Conservation (phyloP, 2,113 vertebrate species). For the Hemiscyllium ocellatum region DNA sequence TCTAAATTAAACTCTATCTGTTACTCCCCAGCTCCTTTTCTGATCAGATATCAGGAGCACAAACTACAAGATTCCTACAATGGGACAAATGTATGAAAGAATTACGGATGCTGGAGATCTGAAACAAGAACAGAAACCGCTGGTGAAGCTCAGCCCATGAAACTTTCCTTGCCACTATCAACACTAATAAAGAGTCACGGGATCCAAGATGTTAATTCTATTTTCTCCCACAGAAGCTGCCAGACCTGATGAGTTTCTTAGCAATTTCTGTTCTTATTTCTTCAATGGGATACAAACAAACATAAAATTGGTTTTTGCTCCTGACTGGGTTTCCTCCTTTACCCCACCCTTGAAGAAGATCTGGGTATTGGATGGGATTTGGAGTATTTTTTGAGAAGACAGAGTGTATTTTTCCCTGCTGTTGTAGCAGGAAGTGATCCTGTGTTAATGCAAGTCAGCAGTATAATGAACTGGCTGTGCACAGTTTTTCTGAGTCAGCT, state of each 20-base stretch:
- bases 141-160: no score
- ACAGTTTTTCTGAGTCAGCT: no score
- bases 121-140: no score
- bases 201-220: no score
- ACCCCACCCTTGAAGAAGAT: not conserved
- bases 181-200: no score
- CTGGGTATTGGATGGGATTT: not conserved
- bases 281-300: not conserved
- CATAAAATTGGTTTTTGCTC: not conserved
- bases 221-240: no score
- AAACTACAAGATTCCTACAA: not conserved
- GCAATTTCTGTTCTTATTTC: not conserved
- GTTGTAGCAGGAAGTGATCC: not conserved
- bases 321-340: not conserved
- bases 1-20: no score
- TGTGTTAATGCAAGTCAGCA: no score
- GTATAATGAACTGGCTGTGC: no score
- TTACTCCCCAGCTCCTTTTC: not conserved
- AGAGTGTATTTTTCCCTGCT: not conserved
- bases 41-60: not conserved
- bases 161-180: no score
- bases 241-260: no score
- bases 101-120: no score
- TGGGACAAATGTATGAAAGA: not conserved
- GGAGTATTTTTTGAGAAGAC: not conserved